These are phyloP conservation scores for Psilanteris sp. DNA, from an alignment of 1,140 invertebrate genomes.

Conservation along the genomic window DNA sequence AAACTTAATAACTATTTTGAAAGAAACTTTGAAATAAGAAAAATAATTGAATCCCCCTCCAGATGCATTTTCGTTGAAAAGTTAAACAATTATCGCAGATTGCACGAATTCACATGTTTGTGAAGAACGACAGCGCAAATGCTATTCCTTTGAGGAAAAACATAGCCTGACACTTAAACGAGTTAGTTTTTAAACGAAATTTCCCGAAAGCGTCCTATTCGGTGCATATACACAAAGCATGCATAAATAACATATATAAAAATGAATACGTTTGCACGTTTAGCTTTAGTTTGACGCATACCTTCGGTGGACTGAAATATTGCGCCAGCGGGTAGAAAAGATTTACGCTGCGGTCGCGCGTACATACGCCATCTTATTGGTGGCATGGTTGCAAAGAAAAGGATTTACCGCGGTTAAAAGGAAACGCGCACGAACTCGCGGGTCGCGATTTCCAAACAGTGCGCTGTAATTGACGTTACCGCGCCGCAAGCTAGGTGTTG, in stretches of 20 bases:
- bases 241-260: conserved; percentile 20
- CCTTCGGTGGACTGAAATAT: conserved; percentile 37
- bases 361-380: conserved; percentile 10
- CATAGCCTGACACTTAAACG: conserved; percentile 15
- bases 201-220: conserved; percentile 11
- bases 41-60: no score
- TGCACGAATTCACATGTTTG: not conserved
- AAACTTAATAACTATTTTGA: no score
- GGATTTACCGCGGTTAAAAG: conserved; percentile 19
- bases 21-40: no score
- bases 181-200: conserved; percentile 19
- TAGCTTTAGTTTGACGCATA: conserved; percentile 2
- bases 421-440: conserved; percentile 37
- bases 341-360: conserved; percentile 44
- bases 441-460: conserved; percentile 28
- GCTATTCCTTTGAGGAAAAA: conserved; percentile 17
- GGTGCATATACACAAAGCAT: conserved; percentile 20
- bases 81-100: not conserved
- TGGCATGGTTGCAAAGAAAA: conserved; percentile 28
- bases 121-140: not conserved
- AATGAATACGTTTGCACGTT: conserved; percentile 22
- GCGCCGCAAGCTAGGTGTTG: conserved; percentile 46
- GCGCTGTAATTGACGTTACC: conserved; percentile 35
- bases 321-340: conserved; percentile 52
- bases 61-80: no score